Percentiles rank a stretch among this genome's conserved stretches.
These are phyloP conservation scores for Ciconia maguari DNA, from an alignment of 2,113 vertebrate genomes.

Conservation along the genomic window DNA sequence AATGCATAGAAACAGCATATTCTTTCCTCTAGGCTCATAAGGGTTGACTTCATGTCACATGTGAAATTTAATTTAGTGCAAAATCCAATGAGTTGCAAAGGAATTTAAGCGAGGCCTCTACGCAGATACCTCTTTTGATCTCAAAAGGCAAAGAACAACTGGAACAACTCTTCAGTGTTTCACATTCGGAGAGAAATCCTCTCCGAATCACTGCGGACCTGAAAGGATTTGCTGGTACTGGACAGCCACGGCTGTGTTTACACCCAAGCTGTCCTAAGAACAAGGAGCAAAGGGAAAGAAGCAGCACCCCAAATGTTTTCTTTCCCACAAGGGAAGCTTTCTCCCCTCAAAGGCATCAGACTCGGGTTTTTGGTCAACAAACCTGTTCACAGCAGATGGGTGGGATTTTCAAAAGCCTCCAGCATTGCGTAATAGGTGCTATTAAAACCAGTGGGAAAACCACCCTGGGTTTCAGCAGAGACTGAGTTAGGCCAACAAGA, in stretches of 20 bases:
- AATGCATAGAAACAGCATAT: neutral
- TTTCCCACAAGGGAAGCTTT: neutral
- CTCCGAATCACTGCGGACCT: neutral
- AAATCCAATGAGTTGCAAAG: conserved; percentile 46
- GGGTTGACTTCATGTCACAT: neutral
- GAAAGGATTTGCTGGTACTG: neutral
- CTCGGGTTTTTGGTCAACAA: neutral
- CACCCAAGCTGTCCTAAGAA: neutral
- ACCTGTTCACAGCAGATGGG: neutral
- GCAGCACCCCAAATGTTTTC: neutral
- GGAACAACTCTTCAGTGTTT: neutral
- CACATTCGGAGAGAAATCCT: neutral
- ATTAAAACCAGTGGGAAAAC: neutral
- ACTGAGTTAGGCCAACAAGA: neutral
- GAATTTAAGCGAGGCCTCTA: neutral
- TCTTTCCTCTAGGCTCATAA: conserved; percentile 8
- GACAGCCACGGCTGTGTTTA: neutral
- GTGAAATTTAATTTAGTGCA: conserved; percentile 46
- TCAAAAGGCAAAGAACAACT: conserved; percentile 3
- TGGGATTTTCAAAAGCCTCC: neutral
- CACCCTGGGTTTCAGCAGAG: neutral
- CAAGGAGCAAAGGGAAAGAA: neutral
- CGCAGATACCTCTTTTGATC: neutral
- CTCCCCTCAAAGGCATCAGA: neutral
- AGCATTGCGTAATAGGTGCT: neutral